Percentiles rank a stretch among this genome's conserved stretches.
These are phyloP conservation scores for Anastrepha ludens DNA, from an alignment of 1,140 invertebrate genomes.

Conservation along the genomic window DNA sequence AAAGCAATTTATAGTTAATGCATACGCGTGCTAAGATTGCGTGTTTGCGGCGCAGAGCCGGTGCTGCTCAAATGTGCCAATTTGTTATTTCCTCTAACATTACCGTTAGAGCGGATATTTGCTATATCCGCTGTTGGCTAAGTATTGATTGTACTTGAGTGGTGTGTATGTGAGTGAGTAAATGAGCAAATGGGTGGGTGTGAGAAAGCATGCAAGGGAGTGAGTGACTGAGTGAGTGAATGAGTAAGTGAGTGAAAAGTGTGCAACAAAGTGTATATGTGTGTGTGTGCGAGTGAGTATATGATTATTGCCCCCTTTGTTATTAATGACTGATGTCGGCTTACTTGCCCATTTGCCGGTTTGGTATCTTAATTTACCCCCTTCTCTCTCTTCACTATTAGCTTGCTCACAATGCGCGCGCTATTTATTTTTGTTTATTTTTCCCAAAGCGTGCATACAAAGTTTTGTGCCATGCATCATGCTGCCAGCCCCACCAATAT, in stretches of 20 bases:
- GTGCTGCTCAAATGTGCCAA: conserved; percentile 41
- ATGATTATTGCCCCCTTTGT: neutral
- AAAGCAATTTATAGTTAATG: neutral
- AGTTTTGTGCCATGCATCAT: conserved; percentile 20
- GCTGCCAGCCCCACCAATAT: neutral
- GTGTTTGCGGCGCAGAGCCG: neutral
- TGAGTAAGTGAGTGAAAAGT: neutral
- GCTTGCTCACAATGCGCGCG: neutral
- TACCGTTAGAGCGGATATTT: conserved; percentile 44
- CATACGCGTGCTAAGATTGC: conserved; percentile 19
- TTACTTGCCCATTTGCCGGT: conserved; percentile 7
- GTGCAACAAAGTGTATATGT: neutral
- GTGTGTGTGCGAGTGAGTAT: neutral
- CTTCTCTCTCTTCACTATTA: neutral
- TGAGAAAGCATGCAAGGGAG: neutral
- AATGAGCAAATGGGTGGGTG: neutral
- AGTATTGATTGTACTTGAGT: conserved; percentile 48
- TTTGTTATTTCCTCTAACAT: conserved; percentile 47
- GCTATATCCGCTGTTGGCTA: conserved; percentile 42
- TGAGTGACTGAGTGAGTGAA: neutral
- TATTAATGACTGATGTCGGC: neutral
- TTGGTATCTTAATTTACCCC: neutral
- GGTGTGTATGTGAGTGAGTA: neutral
- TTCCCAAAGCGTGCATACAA: conserved; percentile 27
- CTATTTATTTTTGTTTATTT: conserved; percentile 19